Evolutionary conservation across 2,888 invertebrate genomes (phyloP).

Genomic region (Chymomyza fuscimana): DNA sequence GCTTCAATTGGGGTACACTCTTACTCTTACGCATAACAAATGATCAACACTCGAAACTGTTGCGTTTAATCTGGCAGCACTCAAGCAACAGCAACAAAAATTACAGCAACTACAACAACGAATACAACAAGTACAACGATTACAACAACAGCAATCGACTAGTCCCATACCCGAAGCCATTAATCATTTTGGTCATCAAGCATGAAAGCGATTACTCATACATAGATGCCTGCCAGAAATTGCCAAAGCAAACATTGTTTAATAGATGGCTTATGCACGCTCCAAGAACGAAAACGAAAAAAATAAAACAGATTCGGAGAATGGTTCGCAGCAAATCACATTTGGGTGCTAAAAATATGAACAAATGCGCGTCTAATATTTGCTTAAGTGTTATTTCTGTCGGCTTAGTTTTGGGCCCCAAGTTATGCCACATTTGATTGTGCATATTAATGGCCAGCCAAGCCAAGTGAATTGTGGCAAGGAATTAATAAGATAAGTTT

Average conservation of each 20-base stretch:
- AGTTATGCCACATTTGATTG: constrained; percentile 73
- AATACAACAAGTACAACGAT: not conserved
- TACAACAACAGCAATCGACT: constrained; percentile 37
- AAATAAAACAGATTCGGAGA: not conserved
- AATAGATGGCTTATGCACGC: constrained; percentile 47
- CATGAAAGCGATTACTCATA: constrained; percentile 71
- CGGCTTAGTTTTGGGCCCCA: constrained; percentile 65
- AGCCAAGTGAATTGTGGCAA: constrained; percentile 38
- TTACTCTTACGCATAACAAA: constrained; percentile 49
- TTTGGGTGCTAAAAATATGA: constrained; percentile 34
- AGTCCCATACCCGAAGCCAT: constrained; percentile 58
- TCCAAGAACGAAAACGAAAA: not conserved
- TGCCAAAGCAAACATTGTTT: constrained; percentile 59
- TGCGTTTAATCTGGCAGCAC: constrained; percentile 62
- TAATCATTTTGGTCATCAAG: constrained; percentile 69
- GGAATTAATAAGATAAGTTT: constrained; percentile 73
- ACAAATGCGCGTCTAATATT: constrained; percentile 58
- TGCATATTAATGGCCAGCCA: constrained; percentile 57
- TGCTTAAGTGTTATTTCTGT: constrained; percentile 74
- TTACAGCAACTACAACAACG: not conserved
- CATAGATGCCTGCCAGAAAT: constrained; percentile 56
- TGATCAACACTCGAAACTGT: constrained; percentile 67
- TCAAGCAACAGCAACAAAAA: not conserved
- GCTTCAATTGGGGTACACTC: not conserved
- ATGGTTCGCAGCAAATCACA: not conserved